Conservation (phyloP, 2,888 invertebrate species). For the Drosophila sordidula region DNA sequence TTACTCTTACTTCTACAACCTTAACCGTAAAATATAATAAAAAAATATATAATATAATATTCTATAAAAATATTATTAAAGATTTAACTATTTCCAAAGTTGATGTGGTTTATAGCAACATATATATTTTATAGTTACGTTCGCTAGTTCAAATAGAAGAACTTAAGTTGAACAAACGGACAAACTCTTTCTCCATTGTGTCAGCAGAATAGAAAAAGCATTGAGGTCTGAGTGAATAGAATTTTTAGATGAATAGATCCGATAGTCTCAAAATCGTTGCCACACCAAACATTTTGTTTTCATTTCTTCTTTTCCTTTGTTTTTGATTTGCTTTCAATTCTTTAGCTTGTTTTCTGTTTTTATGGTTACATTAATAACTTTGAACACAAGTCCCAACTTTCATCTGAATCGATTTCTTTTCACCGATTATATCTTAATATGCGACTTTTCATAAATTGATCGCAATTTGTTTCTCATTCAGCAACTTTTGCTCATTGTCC, state of each 20-base stretch:
- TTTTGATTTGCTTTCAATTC: slow-evolving; percentile 20
- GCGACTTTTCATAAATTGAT: neutral
- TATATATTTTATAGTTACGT: no score
- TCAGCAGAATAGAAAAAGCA: neutral
- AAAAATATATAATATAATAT: no score
- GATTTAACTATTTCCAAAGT: no score
- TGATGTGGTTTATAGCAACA: no score
- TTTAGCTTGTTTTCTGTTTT: slow-evolving; percentile 8
- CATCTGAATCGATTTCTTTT: slow-evolving; percentile 25
- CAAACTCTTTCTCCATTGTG: no score
- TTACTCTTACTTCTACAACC: no score
- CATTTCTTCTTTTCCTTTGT: slow-evolving; percentile 3
- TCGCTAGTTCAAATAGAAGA: no score
- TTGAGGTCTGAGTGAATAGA: slow-evolving; percentile 1
- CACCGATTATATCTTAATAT: slow-evolving; percentile 7
- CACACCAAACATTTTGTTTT: slow-evolving; percentile 4
- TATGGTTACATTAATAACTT: slow-evolving; percentile 19
- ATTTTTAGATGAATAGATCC: slow-evolving; percentile 14
- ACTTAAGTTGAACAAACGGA: neutral
- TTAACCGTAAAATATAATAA: no score
- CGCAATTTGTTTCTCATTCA: neutral
- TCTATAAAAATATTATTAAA: no score
- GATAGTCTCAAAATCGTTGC: slow-evolving; percentile 1
- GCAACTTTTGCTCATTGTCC: neutral
- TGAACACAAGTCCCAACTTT: slow-evolving; percentile 26